phyloP scores from a whole-genome alignment of 2,113 vertebrate genomes.

The Ictalurus furcatus region DNA sequence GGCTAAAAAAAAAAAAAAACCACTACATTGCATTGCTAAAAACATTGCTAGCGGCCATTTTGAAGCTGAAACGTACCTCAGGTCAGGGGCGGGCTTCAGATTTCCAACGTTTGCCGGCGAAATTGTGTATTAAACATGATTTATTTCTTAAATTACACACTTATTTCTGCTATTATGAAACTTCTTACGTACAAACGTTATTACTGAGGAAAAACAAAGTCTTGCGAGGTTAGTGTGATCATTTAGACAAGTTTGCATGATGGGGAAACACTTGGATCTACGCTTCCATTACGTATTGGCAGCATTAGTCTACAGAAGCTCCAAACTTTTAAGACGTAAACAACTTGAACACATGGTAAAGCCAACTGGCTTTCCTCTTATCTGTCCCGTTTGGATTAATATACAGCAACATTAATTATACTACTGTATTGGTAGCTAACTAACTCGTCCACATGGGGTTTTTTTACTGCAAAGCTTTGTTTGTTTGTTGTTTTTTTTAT shows the following conservation, averaged over 20 bases:
- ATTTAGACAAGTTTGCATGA: neutral
- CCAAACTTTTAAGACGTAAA: no score
- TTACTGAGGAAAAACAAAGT: neutral
- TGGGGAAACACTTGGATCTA: neutral
- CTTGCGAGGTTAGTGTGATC: neutral
- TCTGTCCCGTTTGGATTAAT: neutral
- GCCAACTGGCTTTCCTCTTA: neutral
- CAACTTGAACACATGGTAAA: no score
- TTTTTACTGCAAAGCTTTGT: neutral
- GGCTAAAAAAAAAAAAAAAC: no score
- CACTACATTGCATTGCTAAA: neutral
- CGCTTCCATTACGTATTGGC: no score
- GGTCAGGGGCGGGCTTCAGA: neutral
- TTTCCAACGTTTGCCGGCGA: neutral
- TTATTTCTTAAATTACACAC: neutral
- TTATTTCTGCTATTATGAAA: neutral
- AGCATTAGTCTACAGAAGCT: no score
- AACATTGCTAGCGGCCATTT: neutral
- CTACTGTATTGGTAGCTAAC: neutral
- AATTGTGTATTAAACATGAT: neutral
- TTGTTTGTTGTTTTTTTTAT: neutral
- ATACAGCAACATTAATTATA: neutral
- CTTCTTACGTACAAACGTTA: neutral
- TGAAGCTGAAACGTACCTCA: neutral
- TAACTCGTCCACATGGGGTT: neutral